phyloP scores from a whole-genome alignment of 2,113 vertebrate genomes.

The Cacatua alba region DNA sequence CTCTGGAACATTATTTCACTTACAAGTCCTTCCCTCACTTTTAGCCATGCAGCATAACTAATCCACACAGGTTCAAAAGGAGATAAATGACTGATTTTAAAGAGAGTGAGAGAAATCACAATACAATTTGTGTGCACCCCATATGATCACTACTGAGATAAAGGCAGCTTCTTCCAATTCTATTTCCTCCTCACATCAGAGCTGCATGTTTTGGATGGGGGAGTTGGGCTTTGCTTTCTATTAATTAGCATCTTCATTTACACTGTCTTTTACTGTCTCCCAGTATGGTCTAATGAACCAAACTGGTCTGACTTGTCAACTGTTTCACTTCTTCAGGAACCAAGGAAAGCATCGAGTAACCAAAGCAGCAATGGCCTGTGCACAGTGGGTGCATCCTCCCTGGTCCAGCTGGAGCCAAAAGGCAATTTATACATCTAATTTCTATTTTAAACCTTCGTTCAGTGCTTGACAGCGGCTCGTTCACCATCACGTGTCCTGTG shows the following conservation, averaged over 20 bases:
- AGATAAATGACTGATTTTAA: neutral
- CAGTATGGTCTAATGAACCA: neutral
- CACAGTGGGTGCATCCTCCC: rapidly evolving
- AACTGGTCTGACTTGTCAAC: neutral
- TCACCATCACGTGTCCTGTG: neutral
- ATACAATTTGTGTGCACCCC: neutral
- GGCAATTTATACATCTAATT: neutral
- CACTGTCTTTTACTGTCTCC: neutral
- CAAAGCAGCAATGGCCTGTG: neutral
- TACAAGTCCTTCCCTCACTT: neutral
- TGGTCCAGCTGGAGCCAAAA: neutral
- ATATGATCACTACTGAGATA: neutral
- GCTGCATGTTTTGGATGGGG: neutral
- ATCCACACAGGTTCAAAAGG: neutral
- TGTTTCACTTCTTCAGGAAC: constrained; percentile 12
- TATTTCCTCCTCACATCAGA: neutral
- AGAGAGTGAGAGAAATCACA: neutral
- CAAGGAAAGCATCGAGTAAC: neutral
- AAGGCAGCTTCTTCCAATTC: neutral
- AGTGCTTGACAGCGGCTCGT: neutral
- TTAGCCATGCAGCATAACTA: neutral
- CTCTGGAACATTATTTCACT: neutral
- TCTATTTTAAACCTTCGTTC: neutral
- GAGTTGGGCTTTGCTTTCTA: neutral
- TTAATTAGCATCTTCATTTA: neutral